phyloP scores from a whole-genome alignment of 2,888 invertebrate species.

The Rhodophaea formosa region DNA sequence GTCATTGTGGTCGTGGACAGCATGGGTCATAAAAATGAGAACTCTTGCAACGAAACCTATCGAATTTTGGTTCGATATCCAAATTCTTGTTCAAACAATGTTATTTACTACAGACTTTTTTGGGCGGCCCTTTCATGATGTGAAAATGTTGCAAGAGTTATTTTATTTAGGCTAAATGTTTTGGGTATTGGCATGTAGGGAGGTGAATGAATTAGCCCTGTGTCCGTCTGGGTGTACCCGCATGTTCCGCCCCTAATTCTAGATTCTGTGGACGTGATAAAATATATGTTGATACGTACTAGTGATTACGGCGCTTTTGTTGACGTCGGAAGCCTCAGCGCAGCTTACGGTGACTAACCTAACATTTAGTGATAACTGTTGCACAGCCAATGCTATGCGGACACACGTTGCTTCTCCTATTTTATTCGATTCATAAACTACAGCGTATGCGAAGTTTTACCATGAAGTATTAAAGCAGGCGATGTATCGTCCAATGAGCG shows the following conservation, averaged over 20 bases:
- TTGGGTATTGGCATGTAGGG: constrained; percentile 10
- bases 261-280: neutral
- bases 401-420: constrained; percentile 38
- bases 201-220: constrained; percentile 17
- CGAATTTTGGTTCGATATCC: constrained; percentile 10
- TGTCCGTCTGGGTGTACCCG: constrained; percentile 27
- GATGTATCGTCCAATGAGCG: neutral
- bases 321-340: constrained; percentile 22
- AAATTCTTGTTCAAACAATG: neutral
- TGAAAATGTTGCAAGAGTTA: constrained; percentile 16
- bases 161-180: constrained; percentile 10
- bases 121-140: neutral
- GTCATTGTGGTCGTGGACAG: constrained; percentile 31
- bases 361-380: constrained; percentile 46
- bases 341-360: constrained; percentile 50
- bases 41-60: constrained; percentile 16
- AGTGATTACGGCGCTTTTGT: constrained; percentile 9
- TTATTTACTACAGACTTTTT: neutral
- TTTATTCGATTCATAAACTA: constrained; percentile 8
- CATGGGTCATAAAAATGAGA: constrained; percentile 28
- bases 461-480: neutral
- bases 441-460: neutral
- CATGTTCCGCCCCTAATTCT: constrained; percentile 38
- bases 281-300: neutral
- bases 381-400: constrained; percentile 42